Evolutionary conservation across 1,140 invertebrate genomes (phyloP).

Genomic region (Drosophila busckii): DNA sequence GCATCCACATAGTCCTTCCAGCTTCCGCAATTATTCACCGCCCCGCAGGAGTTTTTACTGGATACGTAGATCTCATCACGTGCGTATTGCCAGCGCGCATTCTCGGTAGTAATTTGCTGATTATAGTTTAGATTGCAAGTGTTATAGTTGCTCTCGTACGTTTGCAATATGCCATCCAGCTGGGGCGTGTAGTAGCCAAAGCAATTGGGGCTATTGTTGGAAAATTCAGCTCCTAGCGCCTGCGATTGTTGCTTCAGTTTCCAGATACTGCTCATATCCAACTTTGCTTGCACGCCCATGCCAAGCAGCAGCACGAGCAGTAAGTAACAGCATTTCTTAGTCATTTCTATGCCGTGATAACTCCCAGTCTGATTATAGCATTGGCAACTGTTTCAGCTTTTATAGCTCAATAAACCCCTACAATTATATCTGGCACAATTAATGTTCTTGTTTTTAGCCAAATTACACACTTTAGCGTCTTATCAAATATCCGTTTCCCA

Average conservation of each 20-base stretch:
- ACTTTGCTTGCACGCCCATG: slow-evolving; percentile 15
- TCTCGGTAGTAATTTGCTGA: neutral
- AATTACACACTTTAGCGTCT: slow-evolving; percentile 6
- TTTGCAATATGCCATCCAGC: slow-evolving; percentile 7
- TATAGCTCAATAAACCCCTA: slow-evolving; percentile 27
- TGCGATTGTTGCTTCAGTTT: slow-evolving; percentile 28
- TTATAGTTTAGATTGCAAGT: neutral
- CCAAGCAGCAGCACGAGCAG: slow-evolving; percentile 25
- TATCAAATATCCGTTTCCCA: neutral
- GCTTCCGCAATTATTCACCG: slow-evolving; percentile 24
- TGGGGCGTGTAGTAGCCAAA: slow-evolving; percentile 32
- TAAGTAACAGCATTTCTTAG: slow-evolving; percentile 2
- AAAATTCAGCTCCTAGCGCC: slow-evolving; percentile 18
- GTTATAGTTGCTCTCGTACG: slow-evolving; percentile 15
- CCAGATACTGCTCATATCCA: slow-evolving; percentile 28
- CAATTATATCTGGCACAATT: neutral
- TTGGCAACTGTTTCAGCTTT: neutral
- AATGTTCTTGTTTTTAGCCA: neutral
- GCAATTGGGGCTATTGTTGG: slow-evolving; percentile 4
- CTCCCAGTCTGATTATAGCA: slow-evolving; percentile 7
- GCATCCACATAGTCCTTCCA: slow-evolving; percentile 18
- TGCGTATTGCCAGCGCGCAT: slow-evolving; percentile 9
- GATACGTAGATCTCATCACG: neutral
- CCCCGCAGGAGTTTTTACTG: slow-evolving; percentile 1
- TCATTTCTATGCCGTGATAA: slow-evolving; percentile 15